A percentile compares a stretch with the other conserved stretches of the same genome.
These are phyloP conservation scores for Anoura caudifer DNA, from an alignment of 2,113 vertebrate species.

Conservation along the genomic window DNA sequence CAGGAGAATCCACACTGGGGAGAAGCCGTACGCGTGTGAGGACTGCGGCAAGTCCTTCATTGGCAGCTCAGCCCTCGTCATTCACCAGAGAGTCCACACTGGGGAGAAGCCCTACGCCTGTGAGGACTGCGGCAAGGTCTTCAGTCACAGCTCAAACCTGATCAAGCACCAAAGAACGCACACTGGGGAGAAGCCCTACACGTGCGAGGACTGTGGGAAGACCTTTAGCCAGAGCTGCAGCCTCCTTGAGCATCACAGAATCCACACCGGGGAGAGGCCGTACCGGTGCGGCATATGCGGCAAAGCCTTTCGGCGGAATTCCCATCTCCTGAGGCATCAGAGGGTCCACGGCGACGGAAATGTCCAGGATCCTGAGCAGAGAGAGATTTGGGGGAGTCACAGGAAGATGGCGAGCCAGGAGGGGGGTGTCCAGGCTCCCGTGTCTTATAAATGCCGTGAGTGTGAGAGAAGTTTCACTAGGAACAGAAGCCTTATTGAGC, in stretches of 20 bases:
- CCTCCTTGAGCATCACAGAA: constrained; percentile 61
- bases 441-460: constrained; percentile 38
- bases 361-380: neutral
- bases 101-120: constrained; percentile 69
- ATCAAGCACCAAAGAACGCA: constrained; percentile 68
- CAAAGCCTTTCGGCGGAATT: constrained; percentile 58
- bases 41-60: constrained; percentile 64
- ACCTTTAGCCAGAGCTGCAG: constrained; percentile 64
- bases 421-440: neutral
- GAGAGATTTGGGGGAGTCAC: neutral
- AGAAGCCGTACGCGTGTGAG: constrained; percentile 64
- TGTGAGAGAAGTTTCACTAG: constrained; percentile 60
- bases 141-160: constrained; percentile 64
- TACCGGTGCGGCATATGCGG: neutral
- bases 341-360: constrained; percentile 20
- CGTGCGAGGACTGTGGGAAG: constrained; percentile 60
- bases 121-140: constrained; percentile 60
- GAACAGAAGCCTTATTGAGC: too few relatives aligned
- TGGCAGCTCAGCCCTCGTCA: constrained; percentile 48
- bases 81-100: constrained; percentile 65
- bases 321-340: constrained; percentile 63
- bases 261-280: constrained; percentile 62
- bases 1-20: constrained; percentile 53
- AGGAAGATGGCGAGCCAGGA: neutral
- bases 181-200: constrained; percentile 66